Conservation (phyloP, 1,140 invertebrate genomes). For the Trichonephila clavata region DNA sequence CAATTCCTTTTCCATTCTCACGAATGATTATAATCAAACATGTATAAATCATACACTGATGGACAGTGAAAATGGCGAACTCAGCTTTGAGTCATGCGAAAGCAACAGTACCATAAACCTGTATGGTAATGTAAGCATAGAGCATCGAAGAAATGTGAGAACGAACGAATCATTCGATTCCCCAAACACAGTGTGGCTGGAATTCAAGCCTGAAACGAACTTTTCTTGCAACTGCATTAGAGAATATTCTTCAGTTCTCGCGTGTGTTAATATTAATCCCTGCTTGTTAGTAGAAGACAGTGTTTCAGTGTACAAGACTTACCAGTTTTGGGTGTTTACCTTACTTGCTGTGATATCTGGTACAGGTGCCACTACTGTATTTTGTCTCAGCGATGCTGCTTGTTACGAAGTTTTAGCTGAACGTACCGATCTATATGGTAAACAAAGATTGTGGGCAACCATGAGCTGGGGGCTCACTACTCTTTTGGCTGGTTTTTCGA, state of each 20-base stretch:
- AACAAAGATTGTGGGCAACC: constrained; percentile 88
- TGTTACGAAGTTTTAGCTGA: constrained; percentile 76
- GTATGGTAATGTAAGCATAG: not conserved
- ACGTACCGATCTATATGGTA: constrained; percentile 84
- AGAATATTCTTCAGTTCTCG: not conserved
- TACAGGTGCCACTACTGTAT: constrained; percentile 48
- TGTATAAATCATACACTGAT: not conserved
- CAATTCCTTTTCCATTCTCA: not conserved
- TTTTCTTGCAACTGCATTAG: constrained; percentile 13
- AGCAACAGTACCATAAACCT: not conserved
- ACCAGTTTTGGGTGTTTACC: constrained; percentile 77
- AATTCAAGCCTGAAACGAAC: not conserved
- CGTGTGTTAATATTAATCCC: not conserved
- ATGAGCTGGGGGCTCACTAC: constrained; percentile 90
- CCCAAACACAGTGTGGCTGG: not conserved
- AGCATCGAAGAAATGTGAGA: not conserved
- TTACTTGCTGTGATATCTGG: constrained; percentile 73
- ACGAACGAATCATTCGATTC: too few relatives aligned
- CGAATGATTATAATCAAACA: not conserved
- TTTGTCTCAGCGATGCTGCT: constrained; percentile 55
- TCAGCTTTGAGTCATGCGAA: not conserved
- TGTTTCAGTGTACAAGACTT: constrained; percentile 19
- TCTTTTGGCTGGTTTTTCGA: constrained; percentile 87
- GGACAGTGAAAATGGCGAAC: not conserved
- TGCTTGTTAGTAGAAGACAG: not conserved